These are phyloP conservation scores for Gambusia holbrooki DNA, from an alignment of 2,113 vertebrate genomes.

Conservation along the genomic window DNA sequence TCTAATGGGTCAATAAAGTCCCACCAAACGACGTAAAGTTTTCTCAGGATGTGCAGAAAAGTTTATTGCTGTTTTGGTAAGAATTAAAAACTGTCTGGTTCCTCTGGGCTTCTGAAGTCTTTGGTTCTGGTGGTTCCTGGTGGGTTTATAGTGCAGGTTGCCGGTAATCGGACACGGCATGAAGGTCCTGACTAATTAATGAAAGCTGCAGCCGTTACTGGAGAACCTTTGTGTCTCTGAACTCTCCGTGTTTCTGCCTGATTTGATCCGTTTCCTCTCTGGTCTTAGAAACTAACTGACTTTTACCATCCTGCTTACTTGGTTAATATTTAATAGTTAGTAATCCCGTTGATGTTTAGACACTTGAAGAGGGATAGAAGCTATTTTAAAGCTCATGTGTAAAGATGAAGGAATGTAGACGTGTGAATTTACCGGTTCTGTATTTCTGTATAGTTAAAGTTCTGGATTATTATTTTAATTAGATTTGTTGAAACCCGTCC, in stretches of 20 bases:
- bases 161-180: constrained; percentile 45
- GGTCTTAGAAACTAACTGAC: not conserved
- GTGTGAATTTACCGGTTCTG: too few species aligned
- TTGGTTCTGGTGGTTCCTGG: not conserved
- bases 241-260: not conserved
- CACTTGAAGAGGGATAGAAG: not conserved
- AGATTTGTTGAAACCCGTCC: too few species aligned
- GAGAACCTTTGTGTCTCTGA: constrained; percentile 25
- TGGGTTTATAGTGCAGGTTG: not conserved
- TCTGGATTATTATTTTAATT: too few species aligned
- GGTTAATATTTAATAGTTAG: not conserved
- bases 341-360: not conserved
- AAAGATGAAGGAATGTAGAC: too few species aligned
- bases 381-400: not conserved
- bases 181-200: constrained; percentile 62
- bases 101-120: not conserved
- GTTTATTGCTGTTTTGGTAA: not conserved
- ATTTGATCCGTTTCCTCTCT: not conserved
- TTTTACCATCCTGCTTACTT: not conserved
- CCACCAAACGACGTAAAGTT: too few species aligned
- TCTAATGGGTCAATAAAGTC: too few species aligned
- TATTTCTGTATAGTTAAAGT: too few species aligned
- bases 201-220: constrained; percentile 39
- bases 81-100: not conserved
- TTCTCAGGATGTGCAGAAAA: not conserved